These are phyloP conservation scores for Panthera tigris DNA, from an alignment of 2,113 vertebrate genomes.

Conservation along the genomic window DNA sequence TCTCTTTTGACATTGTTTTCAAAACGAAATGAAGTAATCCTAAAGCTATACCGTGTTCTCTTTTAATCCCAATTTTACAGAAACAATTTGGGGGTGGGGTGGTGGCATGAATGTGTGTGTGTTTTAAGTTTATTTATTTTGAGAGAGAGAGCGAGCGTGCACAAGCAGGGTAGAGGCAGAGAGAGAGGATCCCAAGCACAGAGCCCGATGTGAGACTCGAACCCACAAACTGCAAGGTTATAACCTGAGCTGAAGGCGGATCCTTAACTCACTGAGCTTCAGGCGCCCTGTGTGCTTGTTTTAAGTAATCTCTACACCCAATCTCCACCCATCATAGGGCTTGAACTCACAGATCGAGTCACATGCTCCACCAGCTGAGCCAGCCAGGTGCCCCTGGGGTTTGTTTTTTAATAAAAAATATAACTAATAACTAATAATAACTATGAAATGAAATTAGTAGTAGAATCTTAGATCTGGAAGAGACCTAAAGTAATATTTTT, in stretches of 20 bases:
- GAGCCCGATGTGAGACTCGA: not conserved
- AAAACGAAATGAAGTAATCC: conserved; percentile 15
- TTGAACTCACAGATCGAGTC: not conserved
- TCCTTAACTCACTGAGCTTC: not conserved
- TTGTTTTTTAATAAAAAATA: conserved; percentile 39
- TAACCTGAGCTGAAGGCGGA: not conserved
- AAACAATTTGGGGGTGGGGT: not conserved
- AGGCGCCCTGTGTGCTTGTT: not conserved
- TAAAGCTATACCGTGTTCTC: not conserved
- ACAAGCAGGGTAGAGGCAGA: not conserved
- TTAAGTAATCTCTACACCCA: not conserved
- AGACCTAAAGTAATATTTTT: not conserved
- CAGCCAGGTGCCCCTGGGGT: not conserved
- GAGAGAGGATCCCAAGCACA: not conserved
- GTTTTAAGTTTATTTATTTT: not conserved
- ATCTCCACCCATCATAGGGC: not conserved
- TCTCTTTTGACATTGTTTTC: conserved; percentile 28
- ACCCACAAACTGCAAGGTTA: no score
- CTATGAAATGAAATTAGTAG: not conserved
- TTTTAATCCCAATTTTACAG: not conserved
- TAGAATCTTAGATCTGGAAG: not conserved
- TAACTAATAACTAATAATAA: not conserved
- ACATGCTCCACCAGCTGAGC: not conserved
- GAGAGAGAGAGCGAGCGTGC: not conserved
- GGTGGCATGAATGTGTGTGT: not conserved